Conservation (phyloP, 1,140 invertebrate species). For the Nebria ingens region DNA sequence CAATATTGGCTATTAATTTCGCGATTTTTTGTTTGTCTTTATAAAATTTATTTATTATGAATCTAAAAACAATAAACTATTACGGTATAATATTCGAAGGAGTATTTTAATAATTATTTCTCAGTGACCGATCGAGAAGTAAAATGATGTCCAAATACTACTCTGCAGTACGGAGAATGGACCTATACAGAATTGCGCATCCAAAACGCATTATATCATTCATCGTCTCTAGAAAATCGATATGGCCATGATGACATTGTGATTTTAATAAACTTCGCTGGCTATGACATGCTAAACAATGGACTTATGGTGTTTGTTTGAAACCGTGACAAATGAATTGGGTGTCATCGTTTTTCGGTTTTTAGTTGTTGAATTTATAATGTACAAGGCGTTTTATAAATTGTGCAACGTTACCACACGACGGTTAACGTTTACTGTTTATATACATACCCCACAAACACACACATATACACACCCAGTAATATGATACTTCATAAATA, state of each 20-base stretch:
- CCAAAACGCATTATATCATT: background rate
- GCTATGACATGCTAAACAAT: background rate
- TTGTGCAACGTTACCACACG: conserved; percentile 2
- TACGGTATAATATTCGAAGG: too few relatives aligned
- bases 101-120: too few relatives aligned
- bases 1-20: too few relatives aligned
- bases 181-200: background rate
- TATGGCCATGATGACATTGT: background rate
- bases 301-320: background rate
- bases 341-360: background rate
- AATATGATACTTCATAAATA: conserved; percentile 2
- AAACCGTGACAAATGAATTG: background rate
- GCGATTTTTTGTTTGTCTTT: too few relatives aligned
- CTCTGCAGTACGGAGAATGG: background rate
- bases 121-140: too few relatives aligned
- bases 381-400: conserved; percentile 5
- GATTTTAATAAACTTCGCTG: background rate
- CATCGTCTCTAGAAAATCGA: background rate
- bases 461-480: conserved; percentile 6
- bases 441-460: background rate
- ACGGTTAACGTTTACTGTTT: background rate
- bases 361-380: background rate
- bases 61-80: too few relatives aligned
- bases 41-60: too few relatives aligned
- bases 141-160: too few relatives aligned